Evolutionary conservation across 2,113 vertebrate species (phyloP).

Genomic region (Myocastor coypus): DNA sequence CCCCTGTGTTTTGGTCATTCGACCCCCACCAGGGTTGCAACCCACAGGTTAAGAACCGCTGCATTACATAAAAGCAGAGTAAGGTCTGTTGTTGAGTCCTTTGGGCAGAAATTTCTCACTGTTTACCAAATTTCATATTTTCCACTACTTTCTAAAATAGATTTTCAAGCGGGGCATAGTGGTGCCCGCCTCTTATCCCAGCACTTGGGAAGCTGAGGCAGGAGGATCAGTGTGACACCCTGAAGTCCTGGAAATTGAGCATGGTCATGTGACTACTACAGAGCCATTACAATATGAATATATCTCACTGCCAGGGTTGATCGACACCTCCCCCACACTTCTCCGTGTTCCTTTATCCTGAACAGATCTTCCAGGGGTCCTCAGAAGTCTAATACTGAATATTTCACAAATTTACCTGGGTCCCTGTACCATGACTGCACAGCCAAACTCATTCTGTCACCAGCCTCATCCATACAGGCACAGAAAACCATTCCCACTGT

Average conservation of each 20-base stretch:
- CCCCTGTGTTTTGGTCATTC: too few species aligned
- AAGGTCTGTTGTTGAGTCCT: constrained; percentile 27
- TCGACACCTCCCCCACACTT: not conserved
- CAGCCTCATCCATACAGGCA: not conserved
- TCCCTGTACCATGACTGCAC: not conserved
- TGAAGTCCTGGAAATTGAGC: not conserved
- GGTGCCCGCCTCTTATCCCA: too few species aligned
- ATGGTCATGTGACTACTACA: not conserved
- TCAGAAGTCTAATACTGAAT: not conserved
- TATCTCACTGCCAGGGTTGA: not conserved
- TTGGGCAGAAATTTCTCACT: not conserved
- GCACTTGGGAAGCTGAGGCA: too few species aligned
- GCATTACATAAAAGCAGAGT: not conserved
- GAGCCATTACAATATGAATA: not conserved
- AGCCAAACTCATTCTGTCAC: not conserved
- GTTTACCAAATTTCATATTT: not conserved
- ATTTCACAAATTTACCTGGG: not conserved
- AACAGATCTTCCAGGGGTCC: not conserved
- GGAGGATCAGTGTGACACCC: too few species aligned
- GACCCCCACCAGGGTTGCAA: too few species aligned
- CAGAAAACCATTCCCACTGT: not conserved
- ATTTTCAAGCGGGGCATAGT: too few species aligned
- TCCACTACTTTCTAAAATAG: not conserved
- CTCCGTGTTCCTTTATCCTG: not conserved
- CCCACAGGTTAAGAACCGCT: too few species aligned